Percentiles rank a stretch among this genome's conserved stretches.
These are phyloP conservation scores for Stenchaetothrips biformis DNA, from an alignment of 2,888 invertebrate species.

Conservation along the genomic window DNA sequence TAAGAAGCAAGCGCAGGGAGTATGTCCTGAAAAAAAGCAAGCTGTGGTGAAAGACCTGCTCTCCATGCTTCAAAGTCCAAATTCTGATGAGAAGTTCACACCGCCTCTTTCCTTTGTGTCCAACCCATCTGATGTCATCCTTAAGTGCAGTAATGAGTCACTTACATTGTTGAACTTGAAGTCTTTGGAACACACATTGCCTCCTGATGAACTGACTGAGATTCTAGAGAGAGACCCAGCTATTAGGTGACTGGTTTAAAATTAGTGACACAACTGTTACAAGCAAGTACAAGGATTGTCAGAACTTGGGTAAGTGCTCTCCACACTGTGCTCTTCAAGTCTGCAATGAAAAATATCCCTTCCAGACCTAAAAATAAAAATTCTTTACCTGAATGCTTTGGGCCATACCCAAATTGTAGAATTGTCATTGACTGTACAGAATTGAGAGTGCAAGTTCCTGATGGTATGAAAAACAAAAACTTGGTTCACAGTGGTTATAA, in stretches of 20 bases:
- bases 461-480: constrained; percentile 3
- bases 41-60: background rate
- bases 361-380: background rate
- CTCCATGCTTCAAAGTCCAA: background rate
- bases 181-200: background rate
- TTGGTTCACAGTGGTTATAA: constrained; percentile 27
- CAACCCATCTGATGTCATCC: background rate
- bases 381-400: constrained; percentile 17
- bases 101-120: background rate
- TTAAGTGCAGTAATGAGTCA: background rate
- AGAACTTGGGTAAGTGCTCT: background rate
- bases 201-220: background rate
- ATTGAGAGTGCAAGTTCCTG: constrained; percentile 26
- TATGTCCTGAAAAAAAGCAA: background rate
- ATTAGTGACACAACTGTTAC: background rate
- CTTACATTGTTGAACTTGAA: background rate
- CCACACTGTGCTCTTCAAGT: background rate
- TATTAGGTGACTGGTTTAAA: constrained; percentile 9
- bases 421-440: constrained; percentile 30
- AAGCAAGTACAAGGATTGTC: too few species aligned
- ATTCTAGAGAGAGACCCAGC: background rate
- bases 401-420: constrained; percentile 26
- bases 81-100: background rate
- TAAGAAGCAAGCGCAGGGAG: background rate
- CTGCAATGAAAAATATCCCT: background rate